Evolutionary conservation across 92 coral and sea anemone genomes (phyloP), one percentile per base, ranked within the genome.

Genomic region (Palythoa heliodiscus): DNA sequence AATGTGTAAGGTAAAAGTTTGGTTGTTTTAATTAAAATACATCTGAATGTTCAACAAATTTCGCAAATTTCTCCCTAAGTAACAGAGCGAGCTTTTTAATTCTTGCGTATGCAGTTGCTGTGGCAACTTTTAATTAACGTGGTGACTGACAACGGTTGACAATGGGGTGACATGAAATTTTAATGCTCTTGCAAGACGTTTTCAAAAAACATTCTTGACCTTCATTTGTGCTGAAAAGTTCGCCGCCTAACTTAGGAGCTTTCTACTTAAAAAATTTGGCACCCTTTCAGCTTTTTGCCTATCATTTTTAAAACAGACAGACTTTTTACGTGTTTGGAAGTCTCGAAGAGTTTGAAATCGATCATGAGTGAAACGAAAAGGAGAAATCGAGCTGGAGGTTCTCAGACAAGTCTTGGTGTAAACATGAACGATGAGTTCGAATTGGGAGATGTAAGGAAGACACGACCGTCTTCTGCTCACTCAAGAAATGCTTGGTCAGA

Each of bases 401-500:
- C 99, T 69, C 99, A 97, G 89, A 93, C 93, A 7, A 97, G 98
- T 66, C 98, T 97, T 52, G 98, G 99, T 71, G 73, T 86, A 69
- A 91, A 91, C 80, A 86, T 90, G 89, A 93, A 93, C 87, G 94
- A 96, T 80, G 95, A 92, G 54, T 88, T 97, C 84, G 99, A 97
- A 86, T 90, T 97, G 98, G 88, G 92, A 55, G 92, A 93, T 89
- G 93, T 93, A 52, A 48, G 57, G 5, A 86, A 90, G 74, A 86
- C 94, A 20, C 92, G 95, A 61, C 93, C 95, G 2, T 95, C 98
- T 48, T 92, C 98, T 16, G 68, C 91, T 71, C 93, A 94, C 55
- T 96, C 98, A 40, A 82, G 98, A 66, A 92, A 85, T 82, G 99
- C 99, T 70, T 97, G 99, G 99, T 92, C 98, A 12, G 97, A 91